A percentile compares a stretch with the other conserved stretches of the same genome.
Evolutionary conservation across 2,888 invertebrate species (phyloP).

Genomic region (Linyphia triangularis): DNA sequence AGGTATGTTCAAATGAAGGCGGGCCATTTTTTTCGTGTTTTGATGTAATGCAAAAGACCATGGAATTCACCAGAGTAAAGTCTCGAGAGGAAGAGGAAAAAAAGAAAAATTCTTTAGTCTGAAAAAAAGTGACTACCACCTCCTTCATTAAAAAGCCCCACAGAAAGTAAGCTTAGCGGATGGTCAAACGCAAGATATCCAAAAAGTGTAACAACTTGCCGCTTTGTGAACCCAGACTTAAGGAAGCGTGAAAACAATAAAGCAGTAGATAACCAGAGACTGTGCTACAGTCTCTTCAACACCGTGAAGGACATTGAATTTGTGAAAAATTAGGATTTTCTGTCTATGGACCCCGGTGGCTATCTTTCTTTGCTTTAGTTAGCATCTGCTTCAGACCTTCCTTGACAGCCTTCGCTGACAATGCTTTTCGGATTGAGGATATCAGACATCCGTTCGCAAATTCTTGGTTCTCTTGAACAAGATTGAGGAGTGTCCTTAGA

Average conservation of each 20-base stretch:
- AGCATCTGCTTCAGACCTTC: not conserved
- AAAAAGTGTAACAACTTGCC: constrained; percentile 36
- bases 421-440: too few relatives aligned
- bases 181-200: constrained; percentile 42
- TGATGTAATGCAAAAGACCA: too few relatives aligned
- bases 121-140: too few relatives aligned
- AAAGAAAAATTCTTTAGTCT: too few relatives aligned
- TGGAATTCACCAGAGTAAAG: too few relatives aligned
- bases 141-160: not conserved
- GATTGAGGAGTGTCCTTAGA: too few relatives aligned
- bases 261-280: constrained; percentile 50
- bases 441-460: too few relatives aligned
- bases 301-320: constrained; percentile 39
- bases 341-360: not conserved
- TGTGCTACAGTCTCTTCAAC: not conserved
- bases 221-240: not conserved
- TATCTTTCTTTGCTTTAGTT: not conserved
- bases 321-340: not conserved
- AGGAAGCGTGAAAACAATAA: constrained; percentile 64
- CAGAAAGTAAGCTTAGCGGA: not conserved
- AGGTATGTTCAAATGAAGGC: too few relatives aligned
- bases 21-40: too few relatives aligned
- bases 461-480: too few relatives aligned
- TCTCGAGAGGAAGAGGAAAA: too few relatives aligned
- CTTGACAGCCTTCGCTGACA: not conserved